Conservation (phyloP, 2,113 vertebrate species). For the Oxygymnocypris stewartii region DNA sequence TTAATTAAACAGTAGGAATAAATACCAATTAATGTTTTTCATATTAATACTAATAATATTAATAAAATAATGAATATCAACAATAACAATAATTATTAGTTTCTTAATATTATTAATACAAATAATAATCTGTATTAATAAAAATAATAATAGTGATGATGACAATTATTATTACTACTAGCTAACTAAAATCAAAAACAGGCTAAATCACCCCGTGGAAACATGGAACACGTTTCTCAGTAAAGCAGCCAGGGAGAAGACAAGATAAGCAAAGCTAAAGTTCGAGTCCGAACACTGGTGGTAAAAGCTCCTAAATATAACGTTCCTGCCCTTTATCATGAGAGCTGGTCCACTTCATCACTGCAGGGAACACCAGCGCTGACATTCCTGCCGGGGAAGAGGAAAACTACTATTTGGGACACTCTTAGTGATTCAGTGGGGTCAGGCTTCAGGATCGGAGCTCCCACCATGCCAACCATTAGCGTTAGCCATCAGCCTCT, state of each 20-base stretch:
- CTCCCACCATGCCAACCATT: neutral
- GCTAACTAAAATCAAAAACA: neutral
- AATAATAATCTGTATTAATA: too few relatives aligned
- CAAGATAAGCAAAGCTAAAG: constrained; percentile 2
- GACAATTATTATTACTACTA: too few relatives aligned
- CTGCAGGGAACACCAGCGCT: neutral
- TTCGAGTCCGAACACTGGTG: neutral
- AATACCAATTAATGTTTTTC: too few relatives aligned
- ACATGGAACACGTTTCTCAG: neutral
- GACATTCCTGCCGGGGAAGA: neutral
- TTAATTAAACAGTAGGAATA: too few relatives aligned
- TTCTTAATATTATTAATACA: too few relatives aligned
- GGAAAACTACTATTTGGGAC: constrained; percentile 4
- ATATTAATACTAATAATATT: too few relatives aligned
- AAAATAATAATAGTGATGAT: too few relatives aligned
- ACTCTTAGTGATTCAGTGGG: neutral
- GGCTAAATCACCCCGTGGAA: neutral
- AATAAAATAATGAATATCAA: too few relatives aligned
- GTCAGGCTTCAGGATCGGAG: neutral
- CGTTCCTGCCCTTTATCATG: constrained; percentile 1
- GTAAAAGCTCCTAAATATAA: constrained; percentile 24
- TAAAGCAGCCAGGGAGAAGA: neutral
- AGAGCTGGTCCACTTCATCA: constrained; percentile 25
- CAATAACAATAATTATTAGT: too few relatives aligned
- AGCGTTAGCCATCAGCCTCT: constrained; percentile 11